Evolutionary conservation across 2,113 vertebrate genomes (phyloP).

Genomic region (Spea bombifrons): DNA sequence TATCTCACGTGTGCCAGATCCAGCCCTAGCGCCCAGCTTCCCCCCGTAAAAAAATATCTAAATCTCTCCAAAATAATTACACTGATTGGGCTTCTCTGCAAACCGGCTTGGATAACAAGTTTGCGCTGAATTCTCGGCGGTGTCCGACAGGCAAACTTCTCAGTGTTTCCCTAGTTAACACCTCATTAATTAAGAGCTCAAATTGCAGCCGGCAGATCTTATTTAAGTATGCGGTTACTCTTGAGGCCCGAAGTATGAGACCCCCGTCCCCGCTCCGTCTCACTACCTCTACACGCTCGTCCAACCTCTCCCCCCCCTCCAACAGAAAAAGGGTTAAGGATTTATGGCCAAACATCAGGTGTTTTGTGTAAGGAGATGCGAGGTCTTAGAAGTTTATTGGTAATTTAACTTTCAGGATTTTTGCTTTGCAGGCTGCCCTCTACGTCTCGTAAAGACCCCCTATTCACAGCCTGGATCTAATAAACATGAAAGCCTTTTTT

Average conservation of each 20-base stretch:
- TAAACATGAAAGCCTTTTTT: conserved; percentile 43
- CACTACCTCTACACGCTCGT: background rate
- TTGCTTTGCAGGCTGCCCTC: conserved; percentile 37
- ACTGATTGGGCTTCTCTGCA: background rate
- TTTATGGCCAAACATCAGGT: conserved; percentile 21
- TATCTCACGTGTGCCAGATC: too few relatives aligned
- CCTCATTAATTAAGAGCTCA: background rate
- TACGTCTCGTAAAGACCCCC: conserved; percentile 30
- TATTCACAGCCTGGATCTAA: conserved; percentile 36
- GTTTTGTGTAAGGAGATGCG: conserved; percentile 29
- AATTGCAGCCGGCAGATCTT: background rate
- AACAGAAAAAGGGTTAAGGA: conserved; percentile 20
- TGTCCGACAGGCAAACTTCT: background rate
- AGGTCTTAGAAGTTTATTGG: conserved; percentile 40
- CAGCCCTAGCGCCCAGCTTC: too few relatives aligned
- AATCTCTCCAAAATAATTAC: too few relatives aligned
- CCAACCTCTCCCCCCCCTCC: background rate
- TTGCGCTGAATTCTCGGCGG: background rate
- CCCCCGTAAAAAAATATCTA: too few relatives aligned
- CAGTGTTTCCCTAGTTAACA: background rate
- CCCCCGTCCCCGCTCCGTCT: background rate
- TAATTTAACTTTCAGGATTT: conserved; percentile 30
- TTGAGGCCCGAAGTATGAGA: background rate
- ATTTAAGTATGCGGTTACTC: background rate
- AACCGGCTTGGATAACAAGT: background rate